Conservation (phyloP, 2,888 invertebrate genomes). For the Endomychus coccineus region DNA sequence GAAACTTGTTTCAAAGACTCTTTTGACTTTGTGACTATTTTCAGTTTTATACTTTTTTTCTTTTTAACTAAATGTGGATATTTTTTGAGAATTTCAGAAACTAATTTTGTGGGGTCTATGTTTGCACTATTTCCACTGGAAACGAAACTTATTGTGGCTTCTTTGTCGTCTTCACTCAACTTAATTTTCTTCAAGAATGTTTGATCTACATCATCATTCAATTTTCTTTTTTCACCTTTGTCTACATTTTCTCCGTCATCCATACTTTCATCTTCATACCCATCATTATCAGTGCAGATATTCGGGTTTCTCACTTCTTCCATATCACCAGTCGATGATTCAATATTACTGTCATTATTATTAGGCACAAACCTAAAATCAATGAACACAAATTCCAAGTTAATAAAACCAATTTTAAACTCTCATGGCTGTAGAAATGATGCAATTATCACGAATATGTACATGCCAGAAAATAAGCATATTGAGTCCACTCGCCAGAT, state of each 20-base stretch:
- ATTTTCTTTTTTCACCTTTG: slow-evolving; percentile 7
- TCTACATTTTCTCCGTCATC: slow-evolving; percentile 5
- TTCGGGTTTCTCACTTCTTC: too few species aligned
- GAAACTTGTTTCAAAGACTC: too few species aligned
- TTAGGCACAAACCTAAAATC: too few species aligned
- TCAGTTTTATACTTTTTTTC: slow-evolving; percentile 79
- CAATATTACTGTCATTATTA: too few species aligned
- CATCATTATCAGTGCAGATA: background rate
- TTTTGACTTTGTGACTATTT: slow-evolving; percentile 62
- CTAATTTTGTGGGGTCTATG: slow-evolving; percentile 70
- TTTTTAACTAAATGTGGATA: slow-evolving; percentile 82
- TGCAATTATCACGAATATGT: too few species aligned
- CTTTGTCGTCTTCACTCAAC: slow-evolving; percentile 50
- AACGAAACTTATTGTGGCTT: slow-evolving; percentile 34
- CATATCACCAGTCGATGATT: too few species aligned
- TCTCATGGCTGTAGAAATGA: too few species aligned
- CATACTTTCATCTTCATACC: background rate
- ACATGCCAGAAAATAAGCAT: too few species aligned
- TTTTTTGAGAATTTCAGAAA: slow-evolving; percentile 78
- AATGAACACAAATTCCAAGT: too few species aligned
- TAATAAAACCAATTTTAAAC: too few species aligned
- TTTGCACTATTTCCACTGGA: slow-evolving; percentile 19
- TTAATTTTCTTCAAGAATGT: slow-evolving; percentile 48
- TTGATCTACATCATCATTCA: background rate
- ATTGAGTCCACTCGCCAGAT: too few species aligned